Base-by-base conservation (phyloP, 1,140 invertebrate genomes). In the Coelopa frigida region DNA sequence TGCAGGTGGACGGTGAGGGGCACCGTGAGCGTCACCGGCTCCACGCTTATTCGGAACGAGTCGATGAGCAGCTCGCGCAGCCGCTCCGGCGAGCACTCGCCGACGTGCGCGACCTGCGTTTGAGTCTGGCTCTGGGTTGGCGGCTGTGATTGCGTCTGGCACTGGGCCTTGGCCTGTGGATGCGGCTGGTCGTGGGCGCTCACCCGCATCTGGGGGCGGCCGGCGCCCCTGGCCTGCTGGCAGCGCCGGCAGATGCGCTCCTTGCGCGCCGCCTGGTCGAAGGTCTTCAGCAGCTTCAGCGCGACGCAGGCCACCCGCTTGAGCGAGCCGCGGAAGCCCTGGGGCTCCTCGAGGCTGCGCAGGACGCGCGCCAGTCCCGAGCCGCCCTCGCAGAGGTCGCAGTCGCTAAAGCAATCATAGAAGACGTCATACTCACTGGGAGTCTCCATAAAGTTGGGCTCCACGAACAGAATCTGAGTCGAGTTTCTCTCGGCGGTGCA, bases 1-100 rank as follows among this genome's bases (percentile, higher is more conserved):
- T 39, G 20, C 3, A 58, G 50, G 29, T 60, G 53, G 26, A 61
- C 36, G 17, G 59, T 50, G 17, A 61, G 40, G 10, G 59, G 59
- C 17, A 61, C 43, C 8, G 47, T 60, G 0, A 61, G 44, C 6
- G 29, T 60, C 8, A 61, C 55, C 0, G 59, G 59, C 20, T 60
- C 61, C 10, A 53, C 53, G 3, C 42, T 46, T n/a, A 59, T 12
- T 17, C 46, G 23, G 20, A 44, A n/a, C n/a, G n/a, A n/a, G n/a
- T n/a, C n/a, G n/a, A n/a, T n/a, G n/a, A n/a, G n/a, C n/a, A n/a
- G n/a, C n/a, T n/a, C n/a, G n/a, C n/a, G n/a, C n/a, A n/a, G n/a
- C n/a, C n/a, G n/a, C n/a, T n/a, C n/a, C n/a, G 58, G 17, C 50
- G 57, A 14, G 39, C 46, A n/a, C 55, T 32, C 27, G 51, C 36